Base-by-base conservation (phyloP, 2,797 vertebrate genomes). In the Mus minutoides region DNA sequence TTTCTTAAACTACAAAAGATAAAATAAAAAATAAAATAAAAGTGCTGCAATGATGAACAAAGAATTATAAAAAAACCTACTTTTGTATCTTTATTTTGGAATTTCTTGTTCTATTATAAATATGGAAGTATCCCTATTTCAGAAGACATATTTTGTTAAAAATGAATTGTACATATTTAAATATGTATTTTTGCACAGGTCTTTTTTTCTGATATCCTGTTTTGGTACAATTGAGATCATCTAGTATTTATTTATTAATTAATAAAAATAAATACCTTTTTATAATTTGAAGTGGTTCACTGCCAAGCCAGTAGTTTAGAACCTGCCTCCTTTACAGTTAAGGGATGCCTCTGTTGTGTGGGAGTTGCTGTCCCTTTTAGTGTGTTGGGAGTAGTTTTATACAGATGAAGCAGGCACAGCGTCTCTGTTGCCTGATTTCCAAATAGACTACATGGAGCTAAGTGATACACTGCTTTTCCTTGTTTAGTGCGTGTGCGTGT, bases 151-250 rank as follows among this genome's bases (percentile, higher is more conserved):
- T 99, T 99, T 99, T 99, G 99, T 99, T 99, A 99, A 99, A 98
- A 99, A 99, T 98, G 98, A 98, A 99, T 98, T 99, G 99, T 99
- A 99, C 99, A 99, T 99, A 99, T 99, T 99, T 99, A 99, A 99
- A 99, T 99, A 99, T 99, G 99, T 99, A 99, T 99, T 99, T 99
- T 99, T 99, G 99, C 99, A 99, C 99, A 99, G 99, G 99, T 99
- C 98, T 99, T 99, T 99, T 99, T 99, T 99, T 98, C 99, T 98
- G 99, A 99, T 99, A 99, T 98, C 98, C 98, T 98, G 98, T 99
- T 99, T 99, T 99, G 99, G 99, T 99, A 99, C 99, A 99, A 98
- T 99, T 99, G 98, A 99, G 99, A 99, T 99, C 99, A 98, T 99
- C 99, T 99, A 99, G 98, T 99, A 99, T 99, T 99, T 99, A 99